Evolutionary conservation across 2,797 vertebrate species (phyloP).

Genomic region (Fistularia commersonii): DNA sequence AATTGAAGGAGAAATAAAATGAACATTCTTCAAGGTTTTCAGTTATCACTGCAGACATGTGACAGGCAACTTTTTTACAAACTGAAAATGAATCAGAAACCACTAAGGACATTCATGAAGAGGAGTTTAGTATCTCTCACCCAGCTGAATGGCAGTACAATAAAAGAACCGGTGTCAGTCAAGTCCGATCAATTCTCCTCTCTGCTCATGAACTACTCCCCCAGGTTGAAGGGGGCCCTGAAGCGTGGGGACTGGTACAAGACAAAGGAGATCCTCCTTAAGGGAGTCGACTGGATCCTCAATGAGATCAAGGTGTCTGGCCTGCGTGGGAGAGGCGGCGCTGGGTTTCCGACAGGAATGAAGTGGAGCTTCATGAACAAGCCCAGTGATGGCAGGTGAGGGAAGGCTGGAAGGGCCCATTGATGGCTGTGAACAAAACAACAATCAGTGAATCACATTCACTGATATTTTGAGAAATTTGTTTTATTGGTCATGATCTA

Average conservation of each 20-base stretch:
- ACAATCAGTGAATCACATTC: background rate
- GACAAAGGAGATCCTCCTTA: conserved; percentile 94
- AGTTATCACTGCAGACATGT: too few species aligned
- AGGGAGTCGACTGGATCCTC: conserved; percentile 94
- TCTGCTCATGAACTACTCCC: background rate
- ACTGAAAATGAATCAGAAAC: too few species aligned
- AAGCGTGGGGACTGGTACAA: conserved; percentile 95
- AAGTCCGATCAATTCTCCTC: too few species aligned
- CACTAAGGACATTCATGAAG: too few species aligned
- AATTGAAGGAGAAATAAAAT: too few species aligned
- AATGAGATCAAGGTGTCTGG: conserved; percentile 90
- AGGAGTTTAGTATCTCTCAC: too few species aligned
- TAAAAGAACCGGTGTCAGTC: too few species aligned
- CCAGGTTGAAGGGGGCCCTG: conserved; percentile 86
- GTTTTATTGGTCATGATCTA: too few species aligned
- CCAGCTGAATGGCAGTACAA: too few species aligned
- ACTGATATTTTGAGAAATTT: too few species aligned
- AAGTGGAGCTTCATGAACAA: conserved; percentile 99
- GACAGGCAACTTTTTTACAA: too few species aligned
- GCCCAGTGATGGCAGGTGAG: conserved; percentile 90
- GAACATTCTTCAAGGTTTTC: too few species aligned
- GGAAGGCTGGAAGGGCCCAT: background rate
- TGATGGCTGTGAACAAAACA: background rate
- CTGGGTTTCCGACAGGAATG: conserved; percentile 95
- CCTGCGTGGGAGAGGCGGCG: conserved; percentile 89